Conservation (phyloP, 2,797 vertebrate species). For the Pseudotriccus pelzelni region DNA sequence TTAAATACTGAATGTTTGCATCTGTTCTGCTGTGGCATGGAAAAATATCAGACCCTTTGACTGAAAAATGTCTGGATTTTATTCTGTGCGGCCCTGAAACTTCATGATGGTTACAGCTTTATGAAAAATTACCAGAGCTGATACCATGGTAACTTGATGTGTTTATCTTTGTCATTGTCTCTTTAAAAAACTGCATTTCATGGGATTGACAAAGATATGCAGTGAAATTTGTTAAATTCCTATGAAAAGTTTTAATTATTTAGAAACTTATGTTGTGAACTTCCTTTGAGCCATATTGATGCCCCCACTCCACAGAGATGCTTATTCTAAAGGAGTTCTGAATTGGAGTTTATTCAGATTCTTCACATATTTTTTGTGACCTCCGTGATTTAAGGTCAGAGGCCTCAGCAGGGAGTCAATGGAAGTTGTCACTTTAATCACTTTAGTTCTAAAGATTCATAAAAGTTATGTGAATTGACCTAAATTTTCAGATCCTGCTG, state of each 20-base stretch:
- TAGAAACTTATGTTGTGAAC: background rate
- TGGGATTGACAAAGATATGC: background rate
- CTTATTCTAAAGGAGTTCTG: background rate
- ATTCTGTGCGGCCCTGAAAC: background rate
- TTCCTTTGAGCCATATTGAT: background rate
- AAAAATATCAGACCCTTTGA: background rate
- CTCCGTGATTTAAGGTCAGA: background rate
- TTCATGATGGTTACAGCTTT: background rate
- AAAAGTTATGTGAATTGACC: background rate
- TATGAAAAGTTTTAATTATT: background rate
- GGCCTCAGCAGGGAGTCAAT: background rate
- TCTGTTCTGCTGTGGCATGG: fast-evolving
- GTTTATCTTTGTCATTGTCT: background rate
- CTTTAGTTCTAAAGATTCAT: constrained; percentile 13
- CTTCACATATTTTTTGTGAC: constrained; percentile 33
- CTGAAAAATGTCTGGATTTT: background rate
- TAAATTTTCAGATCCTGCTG: constrained; percentile 45
- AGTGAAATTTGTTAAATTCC: background rate
- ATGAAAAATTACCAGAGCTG: background rate
- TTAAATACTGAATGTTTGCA: background rate
- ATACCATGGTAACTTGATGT: background rate
- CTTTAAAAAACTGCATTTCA: background rate
- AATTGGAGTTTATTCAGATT: background rate
- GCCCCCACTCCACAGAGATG: background rate
- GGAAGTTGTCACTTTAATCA: constrained; percentile 38